Base-by-base conservation (phyloP, 2,888 invertebrate genomes). In the Cosmopolites sordidus region DNA sequence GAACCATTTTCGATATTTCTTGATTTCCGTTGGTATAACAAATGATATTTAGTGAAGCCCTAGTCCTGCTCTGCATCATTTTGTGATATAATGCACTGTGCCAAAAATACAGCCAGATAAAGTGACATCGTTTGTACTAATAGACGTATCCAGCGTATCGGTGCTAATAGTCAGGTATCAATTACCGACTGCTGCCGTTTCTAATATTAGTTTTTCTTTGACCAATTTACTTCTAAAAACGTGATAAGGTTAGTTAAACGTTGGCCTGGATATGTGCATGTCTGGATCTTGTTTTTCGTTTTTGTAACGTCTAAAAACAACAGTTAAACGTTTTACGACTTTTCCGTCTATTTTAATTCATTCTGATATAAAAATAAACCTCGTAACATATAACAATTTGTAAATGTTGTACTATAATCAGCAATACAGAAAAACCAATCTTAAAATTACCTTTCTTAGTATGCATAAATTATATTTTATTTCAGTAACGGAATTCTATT, bases 101-200 rank as follows among this genome's bases (percentile, higher is more conserved):
- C 65, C 62, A 63, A 67, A 69, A 69, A 69, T 67, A 64, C 60
- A 64, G 58, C 58, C 62, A 66, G 66, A 69, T 67, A 65, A 67
- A 65, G 64, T 63, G 64, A 50, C 54, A 49, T 64, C 62, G 65
- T 63, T 60, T 60, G 62, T 62, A 63, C 61, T 60, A 64, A 62
- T 62, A 61, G 62, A 60, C 56, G 37, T 33, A 33, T 22, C 51
- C 48, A 40, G 47, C 27, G 41, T 45, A 43, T 33, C 39, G 43
- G 43, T 56, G 51, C 18, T 56, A 56, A 56, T 56, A 48, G 48
- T 33, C 15, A 29, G 38, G 30, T 33, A 43, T 52, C 43, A 52
- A 52, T 52, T 55, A 55, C 46, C 5, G 33, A 12, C 3, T 11
- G 33, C 11, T 12, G 33, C 37, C 6, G 16, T 9, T 38, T 53